Base-by-base conservation (phyloP, 2,888 invertebrate species). In the Dynastes tityus region DNA sequence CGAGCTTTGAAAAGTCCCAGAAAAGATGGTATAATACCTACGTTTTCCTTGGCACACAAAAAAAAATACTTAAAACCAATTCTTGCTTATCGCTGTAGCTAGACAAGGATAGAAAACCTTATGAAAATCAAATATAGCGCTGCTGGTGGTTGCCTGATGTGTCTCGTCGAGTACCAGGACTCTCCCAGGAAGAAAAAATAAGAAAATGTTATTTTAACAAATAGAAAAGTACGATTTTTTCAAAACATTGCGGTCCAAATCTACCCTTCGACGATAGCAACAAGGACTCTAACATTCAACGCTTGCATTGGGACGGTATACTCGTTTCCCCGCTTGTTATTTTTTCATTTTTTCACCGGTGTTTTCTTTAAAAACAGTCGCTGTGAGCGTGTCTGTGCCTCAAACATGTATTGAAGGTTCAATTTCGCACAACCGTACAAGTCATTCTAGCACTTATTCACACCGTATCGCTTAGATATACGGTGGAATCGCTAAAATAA, bases 271-370 rank as follows among this genome's bases (percentile, higher is more conserved):
- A 80, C 83, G 16, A 37, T 45, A 64, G 55, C 13, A 61, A 32
- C 29, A 45, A 29, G 13, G 8, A 45, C 45, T n/a, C 11, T 32
- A 58, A 79, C 79, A 80, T 80, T 77, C 79, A 51, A 40, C 9
- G 29, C 13, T 51, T 51, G 11, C 49, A 29, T 3, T 22, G 70
- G 73, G 73, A 37, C 58, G 22, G 58, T 40, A 55, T 37, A 27
- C 5, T 55, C 40, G 40, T 73, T 40, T 73, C 32, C 73, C 40
- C 58, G 80, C 84, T 85, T 87, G 87, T 87, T 87, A 86, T 87
- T 87, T 87, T 87, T 87, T 84, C 87, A 87, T 87, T 87, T 87
- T 87, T 87, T 87, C 86, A 86, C 83, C 73, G 37, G 83, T 87
- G 86, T 87, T 87, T 87, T 87, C 86, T 86, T 85, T 86, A 85